Conservation (phyloP, 1,140 invertebrate genomes). For the Rhyzopertha dominica region DNA sequence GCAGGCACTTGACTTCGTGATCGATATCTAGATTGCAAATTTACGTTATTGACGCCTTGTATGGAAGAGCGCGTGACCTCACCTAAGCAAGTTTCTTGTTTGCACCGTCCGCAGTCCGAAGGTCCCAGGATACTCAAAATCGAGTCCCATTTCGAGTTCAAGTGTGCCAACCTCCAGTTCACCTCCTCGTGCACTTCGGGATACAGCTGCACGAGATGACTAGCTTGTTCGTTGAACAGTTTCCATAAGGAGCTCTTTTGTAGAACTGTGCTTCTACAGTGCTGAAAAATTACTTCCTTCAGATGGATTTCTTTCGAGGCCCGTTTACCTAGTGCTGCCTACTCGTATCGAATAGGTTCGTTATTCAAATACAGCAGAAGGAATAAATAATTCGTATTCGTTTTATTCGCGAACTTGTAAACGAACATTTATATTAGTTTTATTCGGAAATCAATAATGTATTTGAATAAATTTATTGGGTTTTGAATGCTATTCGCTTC, state of each 20-base stretch:
- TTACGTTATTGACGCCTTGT: slow-evolving; percentile 1
- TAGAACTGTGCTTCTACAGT: slow-evolving; percentile 47
- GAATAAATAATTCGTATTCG: no score
- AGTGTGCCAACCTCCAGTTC: slow-evolving; percentile 60
- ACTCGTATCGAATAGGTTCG: no score
- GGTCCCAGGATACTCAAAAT: slow-evolving; percentile 33
- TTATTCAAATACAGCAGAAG: no score
- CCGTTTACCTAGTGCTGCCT: no score
- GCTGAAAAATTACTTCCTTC: no score
- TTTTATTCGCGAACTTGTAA: no score
- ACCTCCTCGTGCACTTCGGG: slow-evolving; percentile 73
- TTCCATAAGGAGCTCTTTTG: slow-evolving; percentile 55
- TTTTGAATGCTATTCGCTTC: no score
- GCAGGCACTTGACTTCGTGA: slow-evolving; percentile 64
- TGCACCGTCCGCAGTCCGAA: slow-evolving; percentile 32
- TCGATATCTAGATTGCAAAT: slow-evolving; percentile 56
- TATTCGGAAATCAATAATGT: no score
- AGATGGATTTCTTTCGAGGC: no score
- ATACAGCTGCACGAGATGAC: slow-evolving; percentile 61
- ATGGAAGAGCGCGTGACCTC: not conserved
- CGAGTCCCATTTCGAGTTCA: slow-evolving; percentile 72
- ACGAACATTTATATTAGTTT: no score
- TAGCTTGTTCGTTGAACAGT: slow-evolving; percentile 75
- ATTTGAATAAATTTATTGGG: no score
- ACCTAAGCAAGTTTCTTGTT: slow-evolving; percentile 35